Conservation (phyloP, 2,888 invertebrate species). For the Synanthedon formicaeformis region DNA sequence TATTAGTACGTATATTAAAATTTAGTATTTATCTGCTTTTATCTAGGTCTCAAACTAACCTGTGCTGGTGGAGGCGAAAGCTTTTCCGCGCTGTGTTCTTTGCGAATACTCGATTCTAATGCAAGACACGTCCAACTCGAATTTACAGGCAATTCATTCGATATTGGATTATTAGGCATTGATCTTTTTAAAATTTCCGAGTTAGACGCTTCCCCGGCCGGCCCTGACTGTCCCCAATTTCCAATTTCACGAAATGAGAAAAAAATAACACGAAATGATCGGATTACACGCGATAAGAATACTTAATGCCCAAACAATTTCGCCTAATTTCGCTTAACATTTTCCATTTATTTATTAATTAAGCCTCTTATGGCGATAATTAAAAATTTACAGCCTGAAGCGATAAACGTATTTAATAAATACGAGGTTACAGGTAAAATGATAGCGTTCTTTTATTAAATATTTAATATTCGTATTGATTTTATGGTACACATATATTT, state of each 20-base stretch:
- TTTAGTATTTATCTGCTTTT: neutral
- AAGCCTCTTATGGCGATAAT: too few relatives aligned
- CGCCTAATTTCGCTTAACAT: neutral
- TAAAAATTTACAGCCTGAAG: too few relatives aligned
- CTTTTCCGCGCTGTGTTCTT: slow-evolving; percentile 24
- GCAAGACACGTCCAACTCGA: slow-evolving; percentile 51
- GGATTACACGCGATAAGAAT: slow-evolving; percentile 39
- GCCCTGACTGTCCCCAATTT: slow-evolving; percentile 33
- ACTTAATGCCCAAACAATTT: slow-evolving; percentile 19
- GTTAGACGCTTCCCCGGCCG: slow-evolving; percentile 10
- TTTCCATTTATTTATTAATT: too few relatives aligned
- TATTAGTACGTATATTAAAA: too few relatives aligned
- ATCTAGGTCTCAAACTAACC: neutral
- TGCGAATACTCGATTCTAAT: slow-evolving; percentile 20
- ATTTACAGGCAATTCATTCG: slow-evolving; percentile 66
- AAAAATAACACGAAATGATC: slow-evolving; percentile 42
- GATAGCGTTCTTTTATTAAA: too few relatives aligned
- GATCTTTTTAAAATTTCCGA: slow-evolving; percentile 55
- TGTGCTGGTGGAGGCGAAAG: slow-evolving; percentile 11
- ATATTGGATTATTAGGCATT: slow-evolving; percentile 67
- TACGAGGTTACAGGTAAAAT: too few relatives aligned
- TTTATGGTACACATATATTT: too few relatives aligned
- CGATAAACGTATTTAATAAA: too few relatives aligned
- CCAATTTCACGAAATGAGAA: slow-evolving; percentile 41
- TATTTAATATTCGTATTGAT: too few relatives aligned